Evolutionary conservation across 1,140 invertebrate genomes (phyloP), one percentile per base, ranked within the genome.

Genomic region (Rhagoletis zephyria): DNA sequence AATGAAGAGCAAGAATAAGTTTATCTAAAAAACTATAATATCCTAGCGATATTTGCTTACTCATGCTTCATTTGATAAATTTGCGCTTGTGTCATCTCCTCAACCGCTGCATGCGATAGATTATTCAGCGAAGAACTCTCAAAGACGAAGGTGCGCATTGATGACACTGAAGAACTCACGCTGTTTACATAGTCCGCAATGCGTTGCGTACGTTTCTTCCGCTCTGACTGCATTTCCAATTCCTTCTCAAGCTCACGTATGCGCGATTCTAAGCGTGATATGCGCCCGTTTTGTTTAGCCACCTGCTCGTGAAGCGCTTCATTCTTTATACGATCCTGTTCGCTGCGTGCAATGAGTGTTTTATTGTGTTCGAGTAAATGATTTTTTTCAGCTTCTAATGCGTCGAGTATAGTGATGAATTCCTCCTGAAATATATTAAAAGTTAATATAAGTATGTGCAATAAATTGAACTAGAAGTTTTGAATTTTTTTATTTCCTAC

Each of bases 311-410:
- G 51, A 2, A 89, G 16, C 6, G 77, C 12, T 9, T 91, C 90
- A 14, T 88, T 88, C 86, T 90, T 92, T 3, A 89, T 89, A 88
- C 94, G 91, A 89, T 95, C 94, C n/a, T 93, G 89, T 30, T 95
- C 93, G 40, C 95, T 87, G 42, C 94, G 93, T 60, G 93, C 93
- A 88, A 94, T 94, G 0, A 94, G 89, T 0, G 93, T 90, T n/a
- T 94, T 91, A 10, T 94, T 92, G 3, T 95, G 89, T 63, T 95
- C 93, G 88, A 95, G 89, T 7, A 95, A 89, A 65, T 94, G 91
- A 87, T 94, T 90, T 74, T 94, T 93, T 89, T 95, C 95, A 56
- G 93, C 93, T 91, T 95, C 94, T 2, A 95, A 90, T 7, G 94
- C 93, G 87, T 94, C 90, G 40, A 93, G 88, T 60, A 94, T 89